A percentile compares a stretch with the other conserved stretches of the same genome.
phyloP scores from a whole-genome alignment of 2,797 vertebrate genomes.

The Catharus ustulatus region DNA sequence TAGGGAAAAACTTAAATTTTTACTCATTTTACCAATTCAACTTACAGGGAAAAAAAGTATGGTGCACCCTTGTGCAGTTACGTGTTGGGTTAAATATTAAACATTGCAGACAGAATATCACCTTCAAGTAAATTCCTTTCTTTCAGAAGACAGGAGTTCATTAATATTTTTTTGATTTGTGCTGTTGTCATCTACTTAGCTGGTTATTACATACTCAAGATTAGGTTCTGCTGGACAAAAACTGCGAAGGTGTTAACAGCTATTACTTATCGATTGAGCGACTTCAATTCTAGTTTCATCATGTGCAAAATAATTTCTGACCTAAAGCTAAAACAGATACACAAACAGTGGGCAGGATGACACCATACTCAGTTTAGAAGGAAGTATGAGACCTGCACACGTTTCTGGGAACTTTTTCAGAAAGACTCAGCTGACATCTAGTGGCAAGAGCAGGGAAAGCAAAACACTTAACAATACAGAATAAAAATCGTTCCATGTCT shows the following conservation, averaged over 20 bases:
- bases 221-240: neutral
- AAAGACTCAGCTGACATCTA: constrained; percentile 72
- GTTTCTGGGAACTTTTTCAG: neutral
- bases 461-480: neutral
- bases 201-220: neutral
- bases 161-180: neutral
- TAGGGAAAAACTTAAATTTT: neutral
- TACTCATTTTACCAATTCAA: neutral
- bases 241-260: neutral
- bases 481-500: neutral
- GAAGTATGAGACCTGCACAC: neutral
- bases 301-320: neutral
- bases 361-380: neutral
- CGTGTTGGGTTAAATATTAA: neutral
- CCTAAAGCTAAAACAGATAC: neutral
- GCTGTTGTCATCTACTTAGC: neutral
- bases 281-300: neutral
- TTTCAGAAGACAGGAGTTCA: neutral
- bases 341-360: neutral
- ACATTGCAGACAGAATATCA: neutral
- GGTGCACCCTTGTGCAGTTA: neutral
- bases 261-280: neutral
- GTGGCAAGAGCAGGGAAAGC: constrained; percentile 42
- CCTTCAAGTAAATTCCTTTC: neutral
- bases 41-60: neutral